phyloP scores from a whole-genome alignment of 2,113 vertebrate genomes.

The Chlamydotis undulata region DNA sequence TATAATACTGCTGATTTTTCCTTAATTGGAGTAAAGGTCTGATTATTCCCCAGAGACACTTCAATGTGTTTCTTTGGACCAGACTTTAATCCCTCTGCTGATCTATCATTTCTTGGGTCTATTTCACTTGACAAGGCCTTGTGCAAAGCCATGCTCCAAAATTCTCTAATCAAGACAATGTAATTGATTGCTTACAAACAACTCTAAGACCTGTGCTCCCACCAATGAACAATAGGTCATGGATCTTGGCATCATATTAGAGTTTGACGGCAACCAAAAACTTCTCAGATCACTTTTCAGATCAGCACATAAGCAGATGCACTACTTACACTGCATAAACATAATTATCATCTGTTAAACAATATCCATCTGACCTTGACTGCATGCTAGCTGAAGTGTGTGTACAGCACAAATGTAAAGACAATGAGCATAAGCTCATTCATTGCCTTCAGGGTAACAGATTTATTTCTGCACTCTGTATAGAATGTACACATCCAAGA shows the following conservation, averaged over 20 bases:
- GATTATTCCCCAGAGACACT: background rate
- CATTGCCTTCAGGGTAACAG: background rate
- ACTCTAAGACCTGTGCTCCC: background rate
- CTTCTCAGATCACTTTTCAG: background rate
- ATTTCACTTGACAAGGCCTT: conserved; percentile 40
- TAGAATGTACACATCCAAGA: background rate
- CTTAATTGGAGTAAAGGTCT: background rate
- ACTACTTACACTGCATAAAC: background rate
- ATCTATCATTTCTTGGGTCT: conserved; percentile 36
- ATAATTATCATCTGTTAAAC: background rate
- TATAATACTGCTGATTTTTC: background rate
- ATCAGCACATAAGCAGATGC: background rate
- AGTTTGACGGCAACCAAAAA: background rate
- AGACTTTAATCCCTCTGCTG: conserved; percentile 20
- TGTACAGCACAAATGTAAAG: background rate
- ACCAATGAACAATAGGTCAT: background rate
- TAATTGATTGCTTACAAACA: conserved; percentile 6
- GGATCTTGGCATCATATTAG: background rate
- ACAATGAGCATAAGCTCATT: background rate
- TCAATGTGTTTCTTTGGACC: background rate
- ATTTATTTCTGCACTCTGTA: background rate
- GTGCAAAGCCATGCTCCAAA: conserved; percentile 10
- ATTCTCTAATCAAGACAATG: conserved; percentile 17
- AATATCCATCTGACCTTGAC: conserved; percentile 16
- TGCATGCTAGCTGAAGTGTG: background rate